Base-by-base conservation (phyloP, 2,797 vertebrate species). In the Leptoclinus maculatus region DNA sequence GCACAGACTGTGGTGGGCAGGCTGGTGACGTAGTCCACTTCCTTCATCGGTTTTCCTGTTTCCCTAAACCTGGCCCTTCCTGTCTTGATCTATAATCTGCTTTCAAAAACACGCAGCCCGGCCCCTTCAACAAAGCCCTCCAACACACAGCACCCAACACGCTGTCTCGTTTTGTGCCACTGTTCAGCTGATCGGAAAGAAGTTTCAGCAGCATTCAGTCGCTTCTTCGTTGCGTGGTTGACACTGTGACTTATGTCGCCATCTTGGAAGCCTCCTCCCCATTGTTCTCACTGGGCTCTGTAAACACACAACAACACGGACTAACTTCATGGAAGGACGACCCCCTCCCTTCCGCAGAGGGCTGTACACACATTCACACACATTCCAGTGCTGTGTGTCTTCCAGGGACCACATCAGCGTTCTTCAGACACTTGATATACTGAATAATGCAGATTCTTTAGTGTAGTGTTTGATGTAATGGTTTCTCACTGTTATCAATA, bases 1-100 rank as follows among this genome's bases (percentile, higher is more conserved):
- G 88, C 83, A 70, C 87, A 76, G 90, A 58, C 82, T 82, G 84
- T 27, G 76, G 89, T 84, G 91, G 93, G 90, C 82, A 73, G 93
- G 89, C 88, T 92, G 75, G 77, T 96, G 95, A 96, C 95, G 94
- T 89, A 27, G 34, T 71, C 83, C 84, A 68, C 80, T 96, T 96
- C 95, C 95, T 95, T 84, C 93, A 93, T 94, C 93, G 91, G 80
- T 76, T 90, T 96, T 96, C 95, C 95, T 96, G 95, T 96, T 96
- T 96, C 93, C 91, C 89, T 90, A 90, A 95, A 94, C 95, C 94
- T 94, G 94, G 89, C 95, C 95, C 95, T 96, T 96, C 95, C 95
- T 96, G 94, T 94, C 85, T 82, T 78, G 86, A 81, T 87, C 88
- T 92, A 93, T 94, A 93, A 93, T 95, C 93, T 94, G 86, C 85